phyloP scores from a whole-genome alignment of 2,113 vertebrate species.

The Oreotrochilus melanogaster region DNA sequence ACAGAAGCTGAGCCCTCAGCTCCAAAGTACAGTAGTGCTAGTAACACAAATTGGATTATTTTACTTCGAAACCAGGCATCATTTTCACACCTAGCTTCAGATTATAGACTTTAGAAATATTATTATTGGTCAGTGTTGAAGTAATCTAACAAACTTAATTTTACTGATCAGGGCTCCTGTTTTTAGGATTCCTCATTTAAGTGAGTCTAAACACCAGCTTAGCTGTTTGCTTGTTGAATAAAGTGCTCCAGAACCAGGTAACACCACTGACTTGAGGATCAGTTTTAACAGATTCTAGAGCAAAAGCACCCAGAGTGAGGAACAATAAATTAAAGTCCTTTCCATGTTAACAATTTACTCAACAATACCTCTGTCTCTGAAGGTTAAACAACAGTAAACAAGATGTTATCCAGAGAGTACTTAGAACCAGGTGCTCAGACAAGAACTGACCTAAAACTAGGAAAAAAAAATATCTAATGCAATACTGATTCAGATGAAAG shows the following conservation, averaged over 20 bases:
- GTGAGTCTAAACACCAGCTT: not conserved
- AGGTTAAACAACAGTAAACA: not conserved
- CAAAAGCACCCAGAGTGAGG: rapidly evolving
- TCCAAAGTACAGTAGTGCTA: not conserved
- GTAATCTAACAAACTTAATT: not conserved
- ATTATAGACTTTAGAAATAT: not conserved
- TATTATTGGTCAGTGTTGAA: not conserved
- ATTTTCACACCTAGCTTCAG: not conserved
- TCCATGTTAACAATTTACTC: not conserved
- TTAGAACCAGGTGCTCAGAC: not conserved
- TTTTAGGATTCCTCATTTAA: not conserved
- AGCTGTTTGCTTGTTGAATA: not conserved
- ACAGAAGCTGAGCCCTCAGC: not conserved
- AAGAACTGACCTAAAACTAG: not conserved
- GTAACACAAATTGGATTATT: not conserved
- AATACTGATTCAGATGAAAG: not conserved
- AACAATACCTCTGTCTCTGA: not conserved
- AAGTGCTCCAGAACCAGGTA: not conserved
- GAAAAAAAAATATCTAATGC: not conserved
- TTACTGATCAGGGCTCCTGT: not conserved
- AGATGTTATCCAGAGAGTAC: not conserved
- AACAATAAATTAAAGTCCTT: not conserved
- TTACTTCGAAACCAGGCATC: not conserved
- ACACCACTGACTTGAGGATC: not conserved
- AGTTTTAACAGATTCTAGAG: not conserved